Conservation (phyloP, 2,113 vertebrate genomes). For the Charadrius vociferus region DNA sequence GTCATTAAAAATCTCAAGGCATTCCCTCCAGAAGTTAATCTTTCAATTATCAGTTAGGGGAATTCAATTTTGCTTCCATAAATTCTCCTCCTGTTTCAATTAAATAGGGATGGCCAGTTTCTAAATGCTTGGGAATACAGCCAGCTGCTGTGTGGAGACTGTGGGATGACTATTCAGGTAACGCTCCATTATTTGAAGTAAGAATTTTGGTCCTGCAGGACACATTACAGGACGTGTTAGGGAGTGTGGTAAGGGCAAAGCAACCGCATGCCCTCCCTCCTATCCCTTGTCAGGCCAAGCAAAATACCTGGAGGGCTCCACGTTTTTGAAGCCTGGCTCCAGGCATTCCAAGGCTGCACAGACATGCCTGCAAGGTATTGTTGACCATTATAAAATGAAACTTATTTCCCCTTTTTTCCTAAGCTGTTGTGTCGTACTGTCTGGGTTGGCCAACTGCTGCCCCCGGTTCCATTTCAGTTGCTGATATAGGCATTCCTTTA, state of each 20-base stretch:
- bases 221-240: neutral
- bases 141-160: neutral
- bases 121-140: constrained; percentile 30
- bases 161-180: constrained; percentile 3
- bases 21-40: constrained; percentile 36
- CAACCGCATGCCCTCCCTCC: neutral
- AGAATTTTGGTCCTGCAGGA: neutral
- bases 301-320: neutral
- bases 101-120: constrained; percentile 14
- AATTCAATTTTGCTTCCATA: constrained; percentile 28
- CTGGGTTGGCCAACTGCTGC: neutral
- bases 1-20: constrained; percentile 29
- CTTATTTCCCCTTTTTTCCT: neutral
- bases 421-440: neutral
- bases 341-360: neutral
- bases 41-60: constrained; percentile 24
- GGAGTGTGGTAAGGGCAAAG: neutral
- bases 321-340: neutral
- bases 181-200: neutral
- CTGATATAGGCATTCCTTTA: neutral
- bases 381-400: neutral
- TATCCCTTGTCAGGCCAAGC: neutral
- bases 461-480: neutral
- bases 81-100: constrained; percentile 39
- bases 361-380: neutral